phyloP scores from a whole-genome alignment of 2,113 vertebrate species.

The Heliornis fulica region DNA sequence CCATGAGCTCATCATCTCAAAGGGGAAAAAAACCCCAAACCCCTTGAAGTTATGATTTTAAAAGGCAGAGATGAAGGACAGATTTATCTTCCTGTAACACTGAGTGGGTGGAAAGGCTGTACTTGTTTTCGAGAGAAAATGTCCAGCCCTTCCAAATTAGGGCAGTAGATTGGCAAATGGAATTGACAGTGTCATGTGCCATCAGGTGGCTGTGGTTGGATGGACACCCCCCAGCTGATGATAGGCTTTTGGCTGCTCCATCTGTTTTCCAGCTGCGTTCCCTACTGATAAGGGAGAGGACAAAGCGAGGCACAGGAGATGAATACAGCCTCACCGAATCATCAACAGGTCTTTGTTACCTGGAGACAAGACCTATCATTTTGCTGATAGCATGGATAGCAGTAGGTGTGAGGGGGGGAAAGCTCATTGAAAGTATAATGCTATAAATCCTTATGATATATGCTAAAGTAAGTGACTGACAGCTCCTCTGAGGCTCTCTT shows the following conservation, averaged over 20 bases:
- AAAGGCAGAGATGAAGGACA: neutral
- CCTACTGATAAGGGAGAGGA: neutral
- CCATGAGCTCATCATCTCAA: neutral
- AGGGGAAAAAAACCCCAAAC: neutral
- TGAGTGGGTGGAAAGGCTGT: neutral
- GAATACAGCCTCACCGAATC: neutral
- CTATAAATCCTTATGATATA: slow-evolving; percentile 21
- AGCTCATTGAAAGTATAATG: slow-evolving; percentile 45
- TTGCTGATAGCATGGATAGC: slow-evolving; percentile 5
- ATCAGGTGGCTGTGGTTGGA: neutral
- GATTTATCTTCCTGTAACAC: neutral
- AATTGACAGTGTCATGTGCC: neutral
- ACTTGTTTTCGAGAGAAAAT: neutral
- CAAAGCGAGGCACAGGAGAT: neutral
- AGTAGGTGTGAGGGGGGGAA: neutral
- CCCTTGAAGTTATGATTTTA: neutral
- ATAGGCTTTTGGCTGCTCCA: neutral
- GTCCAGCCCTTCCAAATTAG: neutral
- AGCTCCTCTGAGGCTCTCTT: slow-evolving; percentile 4
- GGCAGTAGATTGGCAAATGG: neutral
- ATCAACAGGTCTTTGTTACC: slow-evolving; percentile 39
- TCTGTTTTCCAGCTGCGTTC: neutral
- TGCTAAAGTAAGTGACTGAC: slow-evolving; percentile 32
- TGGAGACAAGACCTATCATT: slow-evolving; percentile 23
- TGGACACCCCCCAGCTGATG: neutral